Evolutionary conservation across 2,113 vertebrate species (phyloP).

Genomic region (Pungitius pungitius): DNA sequence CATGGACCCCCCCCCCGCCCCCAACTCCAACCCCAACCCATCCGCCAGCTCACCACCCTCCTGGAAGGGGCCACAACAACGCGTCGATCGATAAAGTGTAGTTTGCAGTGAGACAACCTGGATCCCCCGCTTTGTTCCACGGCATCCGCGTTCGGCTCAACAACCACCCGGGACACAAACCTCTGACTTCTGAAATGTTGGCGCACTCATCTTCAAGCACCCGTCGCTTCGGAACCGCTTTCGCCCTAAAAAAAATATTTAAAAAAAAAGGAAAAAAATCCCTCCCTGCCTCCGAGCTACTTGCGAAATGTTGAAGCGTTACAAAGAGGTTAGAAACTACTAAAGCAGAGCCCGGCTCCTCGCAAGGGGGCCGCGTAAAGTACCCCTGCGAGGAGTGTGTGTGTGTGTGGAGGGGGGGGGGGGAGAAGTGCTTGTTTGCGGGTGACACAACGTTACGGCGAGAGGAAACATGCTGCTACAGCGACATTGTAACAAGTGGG

Average conservation of each 20-base stretch:
- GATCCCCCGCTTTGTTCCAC: conserved; percentile 59
- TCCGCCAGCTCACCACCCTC: conserved; percentile 41
- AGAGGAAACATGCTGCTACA: conserved; percentile 18
- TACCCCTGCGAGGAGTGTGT: not conserved
- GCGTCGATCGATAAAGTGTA: conserved; percentile 75
- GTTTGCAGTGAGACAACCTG: conserved; percentile 58
- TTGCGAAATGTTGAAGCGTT: conserved; percentile 63
- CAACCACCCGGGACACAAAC: conserved; percentile 24
- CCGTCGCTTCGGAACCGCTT: conserved; percentile 50
- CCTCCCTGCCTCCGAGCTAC: conserved; percentile 80
- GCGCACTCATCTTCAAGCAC: conserved; percentile 33
- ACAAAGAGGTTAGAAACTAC: conserved; percentile 26
- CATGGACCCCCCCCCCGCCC: conserved; percentile 27
- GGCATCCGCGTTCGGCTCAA: conserved; percentile 53
- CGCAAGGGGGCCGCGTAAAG: not conserved
- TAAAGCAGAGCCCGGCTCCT: not conserved
- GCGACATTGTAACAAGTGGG: conserved; percentile 68
- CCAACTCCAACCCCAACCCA: conserved; percentile 17
- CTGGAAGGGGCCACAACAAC: conserved; percentile 72
- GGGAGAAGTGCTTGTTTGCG: conserved; percentile 51
- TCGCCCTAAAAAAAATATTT: conserved; percentile 7
- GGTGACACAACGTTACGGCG: conserved; percentile 47
- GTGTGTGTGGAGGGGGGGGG: no score
- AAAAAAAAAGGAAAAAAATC: conserved; percentile 37
- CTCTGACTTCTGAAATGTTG: conserved; percentile 54